Evolutionary conservation across 2,113 vertebrate genomes (phyloP), one percentile per base, ranked within the genome.

Genomic region (Empidonax alnorum): DNA sequence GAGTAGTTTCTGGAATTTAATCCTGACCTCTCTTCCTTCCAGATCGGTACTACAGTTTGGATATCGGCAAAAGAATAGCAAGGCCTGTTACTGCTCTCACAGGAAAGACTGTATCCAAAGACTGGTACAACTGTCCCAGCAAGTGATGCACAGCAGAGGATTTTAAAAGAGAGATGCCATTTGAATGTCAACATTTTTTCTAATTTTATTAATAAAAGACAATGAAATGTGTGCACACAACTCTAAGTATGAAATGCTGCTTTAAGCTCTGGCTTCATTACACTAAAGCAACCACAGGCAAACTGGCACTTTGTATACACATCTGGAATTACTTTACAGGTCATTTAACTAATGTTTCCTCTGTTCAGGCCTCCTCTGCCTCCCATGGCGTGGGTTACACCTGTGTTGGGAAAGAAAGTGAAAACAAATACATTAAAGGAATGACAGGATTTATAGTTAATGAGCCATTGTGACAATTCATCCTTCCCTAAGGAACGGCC

Each of bases 201-300:
- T 95, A 96, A 93, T 97, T 99, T 99, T 99, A 99, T 99, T 99
- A 98, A 98, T 98, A 99, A 98, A 90, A 99, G 97, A 97, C 96
- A 96, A 82, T 95, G 96, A 98, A 96, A 96, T 86, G 81, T 95
- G 93, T 96, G 90, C 87, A 95, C 95, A 98, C 72, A 96, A 97
- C 96, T 96, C 97, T 98, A 98, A 98, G 97, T 97, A 98, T 81
- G 98, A 97, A 98, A 97, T 79, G 95, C 91, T 91, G 90, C 93
- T 98, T 97, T 95, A 90, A 95, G 92, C 91, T 95, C 73, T 73
- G 94, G 67, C 93, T 94, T 97, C 90, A 91, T 91, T 77, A 96
- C 78, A 96, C 91, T 97, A 96, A 94, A 97, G 65, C 90, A 96
- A 97, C 63, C 95, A 92, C 86, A 47, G 75, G 77, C 94, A 90